Evolutionary conservation across 2,888 invertebrate species (phyloP), one percentile per base, ranked within the genome.

Genomic region (Galerucella pusilla): DNA sequence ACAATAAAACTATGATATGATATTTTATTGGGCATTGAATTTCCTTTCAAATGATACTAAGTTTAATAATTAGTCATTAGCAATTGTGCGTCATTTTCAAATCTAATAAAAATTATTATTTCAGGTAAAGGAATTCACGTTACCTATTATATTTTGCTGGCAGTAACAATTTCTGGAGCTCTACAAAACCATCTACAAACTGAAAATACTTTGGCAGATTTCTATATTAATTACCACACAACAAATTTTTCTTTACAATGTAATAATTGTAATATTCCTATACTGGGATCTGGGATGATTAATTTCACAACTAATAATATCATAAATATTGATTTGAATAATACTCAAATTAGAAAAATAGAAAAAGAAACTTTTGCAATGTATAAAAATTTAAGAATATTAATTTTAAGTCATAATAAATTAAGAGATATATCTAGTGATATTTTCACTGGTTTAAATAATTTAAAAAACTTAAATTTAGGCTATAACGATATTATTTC

Each of bases 261-360:
- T 74, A 45, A 84, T 6, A 85, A 85, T 66, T 88, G 88, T 78
- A 83, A 78, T 28, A 77, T 88, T 45, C 79, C 79, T 12, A 80
- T 74, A 0, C 77, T 88, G 12, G 85, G 85, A 57, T 70, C 83
- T 5, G 84, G 84, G 54, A 84, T 84, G 2, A 87, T 88, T 73
- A 87, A 87, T 79, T 83, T 87, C 59, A 83, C 86, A 10, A 86
- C 86, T 12, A 87, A 87, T 72, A 85, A 85, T 75, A 86, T 88
- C 42, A 81, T 82, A 76, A 82, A 78, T 45, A 75, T 88, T 35
- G 84, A 85, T 71, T 70, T 88, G 42, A 79, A 80, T 20, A 79
- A 82, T 54, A 82, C 84, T 75, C 76, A 81, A 59, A 87, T 88
- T 28, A 80, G 77, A 0, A 79, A 68, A 0, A 78, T 88, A 42